Conservation (phyloP, 2,888 invertebrate genomes). For the Myathropa florea region DNA sequence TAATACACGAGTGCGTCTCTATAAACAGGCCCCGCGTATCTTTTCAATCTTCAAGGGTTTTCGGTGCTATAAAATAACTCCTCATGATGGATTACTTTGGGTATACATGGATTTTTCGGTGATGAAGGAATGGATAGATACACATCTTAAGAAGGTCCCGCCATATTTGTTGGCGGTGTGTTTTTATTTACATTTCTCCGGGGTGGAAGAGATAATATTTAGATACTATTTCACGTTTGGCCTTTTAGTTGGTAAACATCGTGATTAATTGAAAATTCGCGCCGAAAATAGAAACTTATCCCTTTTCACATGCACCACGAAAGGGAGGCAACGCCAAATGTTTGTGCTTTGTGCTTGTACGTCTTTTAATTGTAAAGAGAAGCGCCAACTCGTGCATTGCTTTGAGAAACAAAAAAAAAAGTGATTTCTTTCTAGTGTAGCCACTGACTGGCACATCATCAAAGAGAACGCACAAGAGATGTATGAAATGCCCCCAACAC, state of each 20-base stretch:
- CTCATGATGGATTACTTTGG: not conserved
- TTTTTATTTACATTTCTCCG: constrained; percentile 6
- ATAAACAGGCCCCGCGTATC: not conserved
- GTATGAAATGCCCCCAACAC: not conserved
- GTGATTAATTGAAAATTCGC: constrained; percentile 29
- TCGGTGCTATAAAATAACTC: not conserved
- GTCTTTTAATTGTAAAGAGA: no score
- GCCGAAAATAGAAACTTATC: constrained; percentile 30
- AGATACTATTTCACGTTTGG: not conserved
- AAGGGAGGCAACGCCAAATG: no score
- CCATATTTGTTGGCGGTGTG: not conserved
- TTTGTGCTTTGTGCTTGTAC: no score
- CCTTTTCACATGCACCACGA: not conserved
- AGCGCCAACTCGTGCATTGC: no score
- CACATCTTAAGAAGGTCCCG: constrained; percentile 2
- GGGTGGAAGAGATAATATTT: no score
- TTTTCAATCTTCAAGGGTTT: not conserved
- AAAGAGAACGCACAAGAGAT: constrained; percentile 8
- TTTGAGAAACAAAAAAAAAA: not conserved
- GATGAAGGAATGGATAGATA: not conserved
- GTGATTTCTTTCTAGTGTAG: not conserved
- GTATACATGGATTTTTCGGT: not conserved
- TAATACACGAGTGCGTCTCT: not conserved
- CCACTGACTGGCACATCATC: constrained; percentile 10
- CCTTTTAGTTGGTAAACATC: constrained; percentile 17